Evolutionary conservation across 1,140 invertebrate species (phyloP).

Genomic region (Drosophila willistoni): DNA sequence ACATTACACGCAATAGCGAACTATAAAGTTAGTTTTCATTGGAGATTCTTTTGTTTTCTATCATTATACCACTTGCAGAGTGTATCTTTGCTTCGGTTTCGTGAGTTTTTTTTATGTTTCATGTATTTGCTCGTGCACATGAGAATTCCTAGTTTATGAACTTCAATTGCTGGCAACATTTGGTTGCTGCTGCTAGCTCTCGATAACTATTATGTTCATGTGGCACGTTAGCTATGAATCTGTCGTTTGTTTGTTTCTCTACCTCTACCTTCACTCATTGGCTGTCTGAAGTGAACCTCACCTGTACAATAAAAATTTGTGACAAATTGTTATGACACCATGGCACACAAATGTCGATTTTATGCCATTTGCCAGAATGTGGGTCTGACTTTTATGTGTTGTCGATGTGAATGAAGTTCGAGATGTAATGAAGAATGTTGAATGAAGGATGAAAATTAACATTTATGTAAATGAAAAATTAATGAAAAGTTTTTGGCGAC

Average conservation of each 20-base stretch:
- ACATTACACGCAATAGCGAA: too few relatives aligned
- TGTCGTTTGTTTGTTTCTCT: conserved; percentile 28
- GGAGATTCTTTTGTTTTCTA: too few relatives aligned
- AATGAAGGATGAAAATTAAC: conserved; percentile 37
- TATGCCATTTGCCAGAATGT: conserved; percentile 53
- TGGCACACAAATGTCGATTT: conserved; percentile 59
- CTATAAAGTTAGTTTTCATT: too few relatives aligned
- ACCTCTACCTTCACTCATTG: neutral
- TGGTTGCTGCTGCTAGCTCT: conserved; percentile 1
- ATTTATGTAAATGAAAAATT: conserved; percentile 31
- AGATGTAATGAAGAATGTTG: neutral
- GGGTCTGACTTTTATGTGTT: conserved; percentile 63
- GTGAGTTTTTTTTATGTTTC: conserved; percentile 29
- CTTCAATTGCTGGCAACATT: conserved; percentile 41
- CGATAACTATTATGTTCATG: conserved; percentile 40
- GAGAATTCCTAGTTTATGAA: conserved; percentile 80
- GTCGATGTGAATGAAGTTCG: conserved; percentile 25
- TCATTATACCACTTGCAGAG: too few relatives aligned
- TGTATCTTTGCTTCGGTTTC: conserved; percentile 11
- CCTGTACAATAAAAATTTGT: conserved; percentile 70
- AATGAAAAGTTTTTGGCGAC: conserved; percentile 35
- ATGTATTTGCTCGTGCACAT: conserved; percentile 45
- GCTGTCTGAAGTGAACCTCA: neutral
- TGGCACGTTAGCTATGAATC: conserved; percentile 55
- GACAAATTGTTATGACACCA: conserved; percentile 75